These are phyloP conservation scores for Adelges cooleyi DNA, from an alignment of 1,140 invertebrate species.

Conservation along the genomic window DNA sequence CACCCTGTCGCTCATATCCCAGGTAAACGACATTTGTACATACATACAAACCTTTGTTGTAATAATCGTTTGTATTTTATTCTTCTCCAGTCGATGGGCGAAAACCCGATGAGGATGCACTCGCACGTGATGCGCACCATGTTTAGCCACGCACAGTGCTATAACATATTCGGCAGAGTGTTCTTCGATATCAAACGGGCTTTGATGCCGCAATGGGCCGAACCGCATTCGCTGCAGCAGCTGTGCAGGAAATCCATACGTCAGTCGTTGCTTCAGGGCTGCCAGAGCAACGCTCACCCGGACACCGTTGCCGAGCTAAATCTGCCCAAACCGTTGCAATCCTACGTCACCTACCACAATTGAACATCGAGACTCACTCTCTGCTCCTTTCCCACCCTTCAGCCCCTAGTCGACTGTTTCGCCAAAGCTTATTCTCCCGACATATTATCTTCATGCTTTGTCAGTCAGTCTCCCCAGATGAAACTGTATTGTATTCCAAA, in stretches of 20 bases:
- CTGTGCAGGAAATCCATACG: constrained; percentile 33
- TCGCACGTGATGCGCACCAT: constrained; percentile 36
- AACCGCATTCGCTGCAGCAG: constrained; percentile 34
- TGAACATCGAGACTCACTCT: not conserved
- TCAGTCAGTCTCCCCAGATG: too few relatives aligned
- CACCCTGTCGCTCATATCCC: constrained; percentile 10
- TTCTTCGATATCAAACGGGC: constrained; percentile 36
- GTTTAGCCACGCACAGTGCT: constrained; percentile 35
- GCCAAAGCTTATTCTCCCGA: too few relatives aligned
- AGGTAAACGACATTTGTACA: not conserved
- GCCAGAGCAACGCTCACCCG: not conserved
- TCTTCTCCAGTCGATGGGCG: constrained; percentile 34
- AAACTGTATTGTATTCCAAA: too few relatives aligned
- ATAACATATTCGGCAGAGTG: constrained; percentile 35
- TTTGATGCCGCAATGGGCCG: constrained; percentile 34
- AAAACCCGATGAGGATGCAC: constrained; percentile 34
- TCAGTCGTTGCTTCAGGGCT: constrained; percentile 15
- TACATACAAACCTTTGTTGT: not conserved
- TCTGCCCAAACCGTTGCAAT: constrained; percentile 2
- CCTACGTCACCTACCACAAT: constrained; percentile 1
- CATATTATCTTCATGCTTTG: too few relatives aligned
- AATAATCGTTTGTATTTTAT: not conserved
- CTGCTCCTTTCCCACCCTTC: too few relatives aligned
- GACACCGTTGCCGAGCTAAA: constrained; percentile 17
- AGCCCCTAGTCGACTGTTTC: too few relatives aligned